These are phyloP conservation scores for Drosophila subsilvestris DNA, from an alignment of 2,888 invertebrate species.

Conservation along the genomic window DNA sequence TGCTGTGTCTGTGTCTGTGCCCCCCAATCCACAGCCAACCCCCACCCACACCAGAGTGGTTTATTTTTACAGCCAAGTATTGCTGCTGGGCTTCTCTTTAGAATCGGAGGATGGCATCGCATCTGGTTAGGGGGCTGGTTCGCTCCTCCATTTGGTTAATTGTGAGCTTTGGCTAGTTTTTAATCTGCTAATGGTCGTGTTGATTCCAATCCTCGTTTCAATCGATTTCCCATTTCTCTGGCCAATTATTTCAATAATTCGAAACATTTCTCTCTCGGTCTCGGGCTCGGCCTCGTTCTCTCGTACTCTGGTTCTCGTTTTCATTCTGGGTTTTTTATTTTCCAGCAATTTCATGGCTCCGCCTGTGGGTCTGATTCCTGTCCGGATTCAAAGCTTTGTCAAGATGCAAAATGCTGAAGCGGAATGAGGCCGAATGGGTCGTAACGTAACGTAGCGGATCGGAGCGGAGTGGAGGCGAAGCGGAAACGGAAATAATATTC, in stretches of 20 bases:
- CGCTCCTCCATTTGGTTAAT: conserved; percentile 52
- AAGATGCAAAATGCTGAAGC: conserved; percentile 11
- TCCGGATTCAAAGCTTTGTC: conserved; percentile 1
- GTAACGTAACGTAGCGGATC: conserved; percentile 4
- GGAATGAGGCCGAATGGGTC: conserved; percentile 10
- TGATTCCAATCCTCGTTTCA: conserved; percentile 18
- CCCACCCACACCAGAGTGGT: conserved; percentile 23
- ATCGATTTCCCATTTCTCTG: conserved; percentile 50
- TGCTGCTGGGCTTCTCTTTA: background rate
- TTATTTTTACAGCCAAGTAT: conserved; percentile 24
- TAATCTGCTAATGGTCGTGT: conserved; percentile 70
- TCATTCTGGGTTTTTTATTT: conserved; percentile 18
- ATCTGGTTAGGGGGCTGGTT: conserved; percentile 8
- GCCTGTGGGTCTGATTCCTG: background rate
- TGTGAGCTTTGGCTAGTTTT: conserved; percentile 46
- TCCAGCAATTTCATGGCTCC: conserved; percentile 53
- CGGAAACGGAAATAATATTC: conserved; percentile 71
- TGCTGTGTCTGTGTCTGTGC: conserved; percentile 34
- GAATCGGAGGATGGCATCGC: conserved; percentile 29
- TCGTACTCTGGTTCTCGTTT: background rate
- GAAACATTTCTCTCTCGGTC: conserved; percentile 43
- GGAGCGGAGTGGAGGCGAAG: conserved; percentile 5
- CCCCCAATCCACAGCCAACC: background rate
- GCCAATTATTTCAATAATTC: conserved; percentile 66
- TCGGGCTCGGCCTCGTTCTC: background rate